A percentile compares a stretch with the other conserved stretches of the same genome.
Evolutionary conservation across 2,797 vertebrate genomes (phyloP).

Genomic region (Lutjanus argentimaculatus): DNA sequence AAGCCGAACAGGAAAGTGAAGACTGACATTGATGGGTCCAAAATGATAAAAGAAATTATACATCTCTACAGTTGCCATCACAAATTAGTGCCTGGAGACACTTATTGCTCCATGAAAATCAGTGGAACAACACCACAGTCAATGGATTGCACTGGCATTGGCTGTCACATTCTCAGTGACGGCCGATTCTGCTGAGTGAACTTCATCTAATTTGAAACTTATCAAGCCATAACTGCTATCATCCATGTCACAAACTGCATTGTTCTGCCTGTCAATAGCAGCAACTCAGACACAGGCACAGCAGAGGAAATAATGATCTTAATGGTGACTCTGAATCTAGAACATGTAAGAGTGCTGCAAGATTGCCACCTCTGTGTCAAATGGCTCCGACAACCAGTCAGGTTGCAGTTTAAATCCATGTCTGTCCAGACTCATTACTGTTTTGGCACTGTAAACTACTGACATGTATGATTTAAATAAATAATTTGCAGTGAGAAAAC

Average conservation of each 20-base stretch:
- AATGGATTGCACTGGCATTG: conserved; percentile 1
- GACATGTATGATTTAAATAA: too few species aligned
- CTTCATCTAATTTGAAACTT: conserved; percentile 23
- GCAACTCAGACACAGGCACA: background rate
- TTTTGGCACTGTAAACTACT: too few species aligned
- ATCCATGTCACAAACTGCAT: background rate
- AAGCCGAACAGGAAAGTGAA: background rate
- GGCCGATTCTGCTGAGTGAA: conserved; percentile 17
- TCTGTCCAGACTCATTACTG: too few species aligned
- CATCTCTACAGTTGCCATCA: background rate
- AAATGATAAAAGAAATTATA: conserved; percentile 20
- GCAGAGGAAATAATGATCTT: background rate
- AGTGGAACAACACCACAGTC: conserved; percentile 6
- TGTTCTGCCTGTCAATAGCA: background rate
- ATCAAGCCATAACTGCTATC: conserved; percentile 5
- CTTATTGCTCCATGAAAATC: conserved; percentile 24
- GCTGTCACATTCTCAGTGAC: conserved; percentile 12
- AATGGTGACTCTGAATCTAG: background rate
- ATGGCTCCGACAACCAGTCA: too few species aligned
- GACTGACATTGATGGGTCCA: background rate
- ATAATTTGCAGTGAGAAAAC: too few species aligned
- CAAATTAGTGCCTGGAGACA: conserved; percentile 12
- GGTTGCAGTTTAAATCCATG: too few species aligned
- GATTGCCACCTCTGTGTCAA: too few species aligned
- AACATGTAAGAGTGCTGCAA: background rate